Evolutionary conservation across 2,888 invertebrate genomes (phyloP).

Genomic region (Megaustenia siamemsis): DNA sequence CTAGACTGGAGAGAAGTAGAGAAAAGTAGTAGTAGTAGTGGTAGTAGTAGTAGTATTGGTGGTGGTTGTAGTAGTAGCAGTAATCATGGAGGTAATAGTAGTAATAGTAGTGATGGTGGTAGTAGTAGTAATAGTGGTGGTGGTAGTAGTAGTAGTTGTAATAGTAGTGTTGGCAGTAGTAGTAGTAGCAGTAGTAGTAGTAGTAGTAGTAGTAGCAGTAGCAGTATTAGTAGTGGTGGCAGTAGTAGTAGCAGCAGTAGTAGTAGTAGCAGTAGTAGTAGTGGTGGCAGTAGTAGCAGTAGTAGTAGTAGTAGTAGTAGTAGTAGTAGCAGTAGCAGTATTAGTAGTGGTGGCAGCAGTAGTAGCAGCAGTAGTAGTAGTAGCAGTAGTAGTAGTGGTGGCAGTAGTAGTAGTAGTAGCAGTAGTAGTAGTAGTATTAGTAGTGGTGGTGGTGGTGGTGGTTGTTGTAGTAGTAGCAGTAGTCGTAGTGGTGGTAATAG

Average conservation of each 20-base stretch:
- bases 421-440: background rate
- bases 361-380: slow-evolving; percentile 49
- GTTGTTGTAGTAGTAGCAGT: slow-evolving; percentile 45
- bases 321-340: slow-evolving; percentile 38
- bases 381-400: slow-evolving; percentile 46
- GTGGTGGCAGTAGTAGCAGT: slow-evolving; percentile 38
- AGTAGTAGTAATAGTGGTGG: background rate
- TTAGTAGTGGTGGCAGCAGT: slow-evolving; percentile 41
- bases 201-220: slow-evolving; percentile 22
- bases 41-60: background rate
- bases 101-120: background rate
- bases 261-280: slow-evolving; percentile 32
- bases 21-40: slow-evolving; percentile 20
- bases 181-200: slow-evolving; percentile 16
- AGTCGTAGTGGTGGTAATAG: slow-evolving; percentile 9
- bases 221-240: background rate
- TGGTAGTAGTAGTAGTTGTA: background rate
- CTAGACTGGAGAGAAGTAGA: no score
- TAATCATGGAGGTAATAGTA: background rate
- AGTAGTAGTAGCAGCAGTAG: slow-evolving; percentile 33
- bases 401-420: slow-evolving; percentile 39
- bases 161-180: background rate
- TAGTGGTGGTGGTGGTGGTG: background rate
- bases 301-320: slow-evolving; percentile 41
- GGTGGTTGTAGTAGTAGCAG: background rate